Base-by-base conservation (phyloP, 2,888 invertebrate species). In the Spodoptera exigua region DNA sequence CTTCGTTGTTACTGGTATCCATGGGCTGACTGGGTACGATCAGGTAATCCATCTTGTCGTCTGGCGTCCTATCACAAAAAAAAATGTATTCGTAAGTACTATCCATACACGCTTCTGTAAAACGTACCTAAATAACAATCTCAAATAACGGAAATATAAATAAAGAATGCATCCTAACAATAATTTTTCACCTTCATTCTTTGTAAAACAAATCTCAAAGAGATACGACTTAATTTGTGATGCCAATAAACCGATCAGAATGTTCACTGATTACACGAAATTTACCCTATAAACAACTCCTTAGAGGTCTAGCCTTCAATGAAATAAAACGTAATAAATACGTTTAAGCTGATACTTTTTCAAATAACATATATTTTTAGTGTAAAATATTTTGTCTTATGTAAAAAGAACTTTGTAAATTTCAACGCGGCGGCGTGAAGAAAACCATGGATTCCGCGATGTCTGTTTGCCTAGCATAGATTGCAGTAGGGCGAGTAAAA, bases 251-350 rank as follows among this genome's bases (percentile, higher is more conserved):
- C 27, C 63, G 41, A 14, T 64, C 62, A 69, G 52, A 53, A 37
- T 10, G 43, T 47, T 46, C 3, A 13, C n/a, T 9, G 40, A 49
- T 9, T 63, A 46, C n/a, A n/a, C 0, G 27, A 67, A 52, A 45
- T 45, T 53, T 61, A 41, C 13, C 9, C 36, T 45, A 47, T 46
- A 70, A 64, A 66, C 37, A 64, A 52, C 27, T 0, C 45, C 46
- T 36, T 52, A 69, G 43, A 62, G 70, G 70, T 46, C 46, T 69
- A 61, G 45, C 13, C 13, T 69, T 53, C 46, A 69, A 69, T 69
- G 53, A 70, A 69, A 64, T 70, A 46, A 69, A 53, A 62, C 70
- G 45, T 7, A 27, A 47, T 64, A 69, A 53, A 64, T 62, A 69
- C 37, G 14, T 44, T 49, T 13, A 18, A 47, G 54, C 18, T 46